These are phyloP conservation scores for Cataglyphis hispanica DNA, from an alignment of 1,140 invertebrate genomes.

Conservation along the genomic window DNA sequence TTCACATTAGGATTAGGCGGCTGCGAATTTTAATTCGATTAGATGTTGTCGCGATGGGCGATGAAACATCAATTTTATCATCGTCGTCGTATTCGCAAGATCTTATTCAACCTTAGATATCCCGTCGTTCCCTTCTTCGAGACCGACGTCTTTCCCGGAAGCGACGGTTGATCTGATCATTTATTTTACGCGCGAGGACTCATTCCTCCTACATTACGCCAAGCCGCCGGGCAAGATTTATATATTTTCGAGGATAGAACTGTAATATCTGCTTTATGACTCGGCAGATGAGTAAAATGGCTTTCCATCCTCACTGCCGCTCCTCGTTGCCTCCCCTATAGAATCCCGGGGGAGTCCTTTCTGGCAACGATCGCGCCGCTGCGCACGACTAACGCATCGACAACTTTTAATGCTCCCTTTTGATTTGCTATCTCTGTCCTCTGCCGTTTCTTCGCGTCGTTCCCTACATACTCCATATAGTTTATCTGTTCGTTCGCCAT, in stretches of 20 bases:
- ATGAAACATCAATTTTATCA: constrained; percentile 36
- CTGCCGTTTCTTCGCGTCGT: constrained; percentile 47
- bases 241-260: constrained; percentile 80
- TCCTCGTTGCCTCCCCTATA: constrained; percentile 43
- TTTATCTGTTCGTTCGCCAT: constrained; percentile 48
- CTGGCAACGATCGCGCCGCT: constrained; percentile 74
- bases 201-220: constrained; percentile 71
- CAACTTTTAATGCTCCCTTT: constrained; percentile 79
- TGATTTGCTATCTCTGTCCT: constrained; percentile 71
- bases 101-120: constrained; percentile 26
- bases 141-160: constrained; percentile 54
- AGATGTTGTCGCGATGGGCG: not conserved
- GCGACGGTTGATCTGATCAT: constrained; percentile 72
- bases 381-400: constrained; percentile 75
- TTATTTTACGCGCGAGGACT: constrained; percentile 72
- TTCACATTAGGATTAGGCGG: not conserved
- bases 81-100: constrained; percentile 17
- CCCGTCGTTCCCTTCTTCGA: not conserved
- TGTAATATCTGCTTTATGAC: constrained; percentile 83
- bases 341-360: constrained; percentile 75
- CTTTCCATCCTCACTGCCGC: constrained; percentile 65
- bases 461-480: not conserved
- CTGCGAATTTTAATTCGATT: constrained; percentile 40
- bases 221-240: constrained; percentile 76
- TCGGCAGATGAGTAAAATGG: constrained; percentile 83